Evolutionary conservation across 2,888 invertebrate species (phyloP).

Genomic region (Antheraea yamamai): DNA sequence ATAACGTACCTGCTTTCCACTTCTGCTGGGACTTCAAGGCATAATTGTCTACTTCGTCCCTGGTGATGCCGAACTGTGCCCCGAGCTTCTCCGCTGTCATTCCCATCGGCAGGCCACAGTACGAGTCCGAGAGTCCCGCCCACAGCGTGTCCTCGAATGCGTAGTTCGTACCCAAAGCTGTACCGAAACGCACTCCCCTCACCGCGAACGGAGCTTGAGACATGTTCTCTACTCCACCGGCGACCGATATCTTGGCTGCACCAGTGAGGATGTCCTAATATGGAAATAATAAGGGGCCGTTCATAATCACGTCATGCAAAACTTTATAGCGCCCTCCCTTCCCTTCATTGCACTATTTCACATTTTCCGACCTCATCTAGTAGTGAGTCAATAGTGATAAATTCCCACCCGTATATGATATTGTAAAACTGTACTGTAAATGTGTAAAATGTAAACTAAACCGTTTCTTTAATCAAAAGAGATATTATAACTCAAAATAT

Average conservation of each 20-base stretch:
- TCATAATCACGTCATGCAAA: too few species aligned
- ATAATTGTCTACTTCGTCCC: slow-evolving; percentile 93
- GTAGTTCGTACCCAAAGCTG: slow-evolving; percentile 88
- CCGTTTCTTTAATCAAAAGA: too few species aligned
- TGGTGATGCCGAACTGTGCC: slow-evolving; percentile 87
- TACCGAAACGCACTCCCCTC: slow-evolving; percentile 93
- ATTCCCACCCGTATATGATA: too few species aligned
- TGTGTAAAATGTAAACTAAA: too few species aligned
- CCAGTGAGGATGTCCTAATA: slow-evolving; percentile 91
- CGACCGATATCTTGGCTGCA: slow-evolving; percentile 91
- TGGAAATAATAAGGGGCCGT: background rate
- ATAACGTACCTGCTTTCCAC: slow-evolving; percentile 90
- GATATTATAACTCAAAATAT: too few species aligned
- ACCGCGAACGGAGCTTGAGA: slow-evolving; percentile 94
- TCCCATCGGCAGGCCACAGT: slow-evolving; percentile 97
- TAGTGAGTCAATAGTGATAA: too few species aligned
- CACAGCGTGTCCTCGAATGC: slow-evolving; percentile 95
- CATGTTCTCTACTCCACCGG: slow-evolving; percentile 98
- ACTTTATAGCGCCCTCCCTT: too few species aligned
- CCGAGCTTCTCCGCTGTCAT: slow-evolving; percentile 97
- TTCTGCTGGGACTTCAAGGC: slow-evolving; percentile 91
- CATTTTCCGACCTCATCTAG: too few species aligned
- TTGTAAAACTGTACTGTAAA: too few species aligned
- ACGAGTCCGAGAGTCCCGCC: slow-evolving; percentile 91
- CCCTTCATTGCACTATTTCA: too few species aligned